A percentile compares a stretch with the other conserved stretches of the same genome.
Conservation (phyloP, 2,888 invertebrate genomes). For the Anoplius nigerrimus region DNA sequence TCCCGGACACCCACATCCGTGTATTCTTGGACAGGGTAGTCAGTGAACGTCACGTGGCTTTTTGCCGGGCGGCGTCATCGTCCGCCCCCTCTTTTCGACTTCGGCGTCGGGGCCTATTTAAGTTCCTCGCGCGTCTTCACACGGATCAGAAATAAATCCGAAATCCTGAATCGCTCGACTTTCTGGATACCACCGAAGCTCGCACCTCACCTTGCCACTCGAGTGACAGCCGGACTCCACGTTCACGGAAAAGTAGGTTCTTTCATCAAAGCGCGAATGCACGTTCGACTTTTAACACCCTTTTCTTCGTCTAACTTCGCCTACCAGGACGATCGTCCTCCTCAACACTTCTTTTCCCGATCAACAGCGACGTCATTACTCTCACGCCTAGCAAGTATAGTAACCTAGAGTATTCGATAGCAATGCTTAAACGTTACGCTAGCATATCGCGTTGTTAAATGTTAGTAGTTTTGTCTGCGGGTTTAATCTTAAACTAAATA, state of each 20-base stretch:
- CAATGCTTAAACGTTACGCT: no score
- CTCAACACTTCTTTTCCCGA: not conserved
- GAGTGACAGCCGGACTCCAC: not conserved
- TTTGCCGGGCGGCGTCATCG: conserved; percentile 20
- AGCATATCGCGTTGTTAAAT: no score
- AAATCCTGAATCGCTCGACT: conserved; percentile 4
- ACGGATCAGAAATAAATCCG: conserved; percentile 18
- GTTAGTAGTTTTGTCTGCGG: no score
- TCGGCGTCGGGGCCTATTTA: conserved; percentile 41
- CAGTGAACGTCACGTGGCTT: conserved; percentile 44
- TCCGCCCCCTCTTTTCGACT: conserved; percentile 4
- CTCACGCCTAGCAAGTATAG: no score
- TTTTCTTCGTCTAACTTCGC: no score
- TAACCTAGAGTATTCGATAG: no score
- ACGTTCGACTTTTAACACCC: not conserved
- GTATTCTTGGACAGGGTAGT: conserved; percentile 42
- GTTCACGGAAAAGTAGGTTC: conserved; percentile 25
- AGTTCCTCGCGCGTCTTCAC: conserved; percentile 31
- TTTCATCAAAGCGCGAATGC: conserved; percentile 5
- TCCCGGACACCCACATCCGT: not conserved
- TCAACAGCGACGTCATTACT: no score
- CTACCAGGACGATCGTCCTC: no score
- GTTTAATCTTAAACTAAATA: no score
- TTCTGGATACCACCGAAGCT: not conserved
- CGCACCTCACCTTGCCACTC: no score